Conservation (phyloP, 1,140 invertebrate genomes). For the Mamestra configurata region DNA sequence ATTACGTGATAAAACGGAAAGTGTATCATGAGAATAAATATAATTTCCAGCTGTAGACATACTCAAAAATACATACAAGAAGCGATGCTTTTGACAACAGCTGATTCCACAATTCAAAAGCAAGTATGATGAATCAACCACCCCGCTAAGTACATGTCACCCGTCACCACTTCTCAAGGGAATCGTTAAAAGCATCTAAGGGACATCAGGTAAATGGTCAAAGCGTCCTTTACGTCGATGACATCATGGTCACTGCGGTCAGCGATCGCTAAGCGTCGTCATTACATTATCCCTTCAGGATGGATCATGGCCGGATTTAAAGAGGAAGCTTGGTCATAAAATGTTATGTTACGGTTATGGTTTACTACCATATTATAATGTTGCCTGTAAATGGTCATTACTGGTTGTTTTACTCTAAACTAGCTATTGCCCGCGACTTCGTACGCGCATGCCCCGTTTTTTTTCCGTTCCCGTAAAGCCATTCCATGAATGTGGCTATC, state of each 20-base stretch:
- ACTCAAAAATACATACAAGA: neutral
- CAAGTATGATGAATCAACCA: neutral
- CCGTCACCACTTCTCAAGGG: neutral
- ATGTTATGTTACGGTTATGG: neutral
- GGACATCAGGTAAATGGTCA: constrained; percentile 20
- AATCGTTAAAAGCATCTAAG: neutral
- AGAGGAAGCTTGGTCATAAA: constrained; percentile 6
- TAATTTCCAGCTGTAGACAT: neutral
- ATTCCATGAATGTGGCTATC: too few relatives aligned
- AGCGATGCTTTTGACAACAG: neutral
- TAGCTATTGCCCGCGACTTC: too few relatives aligned
- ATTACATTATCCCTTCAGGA: constrained; percentile 21
- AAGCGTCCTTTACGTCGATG: constrained; percentile 7
- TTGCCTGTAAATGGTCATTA: neutral
- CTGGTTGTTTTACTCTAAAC: neutral
- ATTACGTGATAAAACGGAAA: neutral
- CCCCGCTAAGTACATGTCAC: neutral
- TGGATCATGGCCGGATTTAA: constrained; percentile 15
- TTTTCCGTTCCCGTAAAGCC: too few relatives aligned
- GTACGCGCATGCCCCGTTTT: too few relatives aligned
- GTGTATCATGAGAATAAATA: neutral
- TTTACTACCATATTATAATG: neutral
- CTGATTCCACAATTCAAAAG: neutral
- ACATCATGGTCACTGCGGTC: constrained; percentile 30
- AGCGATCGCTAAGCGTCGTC: constrained; percentile 18